Base-by-base conservation (phyloP, 1,140 invertebrate genomes). In the Penaeus vannamei region DNA sequence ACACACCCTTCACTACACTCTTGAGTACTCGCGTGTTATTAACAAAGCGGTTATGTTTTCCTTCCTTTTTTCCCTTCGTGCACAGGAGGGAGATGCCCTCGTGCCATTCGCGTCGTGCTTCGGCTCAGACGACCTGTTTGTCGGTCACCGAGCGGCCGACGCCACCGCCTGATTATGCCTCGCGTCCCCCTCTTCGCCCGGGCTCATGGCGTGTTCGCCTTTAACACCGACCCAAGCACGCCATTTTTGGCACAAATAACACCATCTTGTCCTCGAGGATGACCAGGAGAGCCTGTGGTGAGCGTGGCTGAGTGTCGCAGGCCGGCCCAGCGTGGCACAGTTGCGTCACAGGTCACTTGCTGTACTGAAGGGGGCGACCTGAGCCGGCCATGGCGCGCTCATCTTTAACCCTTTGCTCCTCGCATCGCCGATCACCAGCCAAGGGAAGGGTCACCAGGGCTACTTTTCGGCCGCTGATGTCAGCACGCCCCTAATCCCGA, bases 321-420 rank as follows among this genome's bases (percentile, higher is more conserved):
- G 66, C 14, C 26, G 66, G 32, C 66, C 66, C 66, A 72, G 23
- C 66, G 32, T 72, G 32, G 66, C 66, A 72, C 66, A 26, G 32
- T 72, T 72, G 66, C 66, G 66, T 72, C 66, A 72, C 66, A 72
- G 66, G 66, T 72, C 66, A 72, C 32, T 72, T n/a, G 66, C 66
- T 72, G 66, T 72, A 32, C 14, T 32, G 66, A 72, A 72, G 66
- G n/a, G 32, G 32, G 66, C 66, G 66, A 72, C 66, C 66, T 72
- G 66, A 14, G 66, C 66, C 66, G 66, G 66, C 66, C 32, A 32
- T 72, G 64, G 64, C 64, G 29, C 29, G 66, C 12, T 72, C 66
- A 32, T 72, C 66, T 72, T 72, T 72, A 72, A 72, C 66, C 66
- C 32, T 72, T 72, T 2, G 66, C 66, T 72, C n/a, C 32, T 72